Evolutionary conservation across 2,797 vertebrate genomes (phyloP).

Genomic region (Micropoecilia bifurca): DNA sequence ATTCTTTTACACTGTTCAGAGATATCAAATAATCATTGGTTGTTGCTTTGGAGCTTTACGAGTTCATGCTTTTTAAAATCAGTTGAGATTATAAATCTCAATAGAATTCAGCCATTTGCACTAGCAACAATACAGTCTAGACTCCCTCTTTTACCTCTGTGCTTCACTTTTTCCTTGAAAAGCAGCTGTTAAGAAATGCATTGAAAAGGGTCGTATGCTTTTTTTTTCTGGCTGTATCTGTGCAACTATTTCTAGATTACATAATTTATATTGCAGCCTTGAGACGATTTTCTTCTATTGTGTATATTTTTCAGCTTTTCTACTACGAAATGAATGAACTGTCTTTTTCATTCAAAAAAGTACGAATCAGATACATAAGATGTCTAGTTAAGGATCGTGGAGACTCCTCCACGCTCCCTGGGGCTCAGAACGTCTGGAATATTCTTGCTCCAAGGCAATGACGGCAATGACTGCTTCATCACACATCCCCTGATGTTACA

Average conservation of each 20-base stretch:
- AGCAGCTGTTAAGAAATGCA: slow-evolving; percentile 33
- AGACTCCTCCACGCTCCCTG: background rate
- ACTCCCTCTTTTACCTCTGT: slow-evolving; percentile 24
- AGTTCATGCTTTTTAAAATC: background rate
- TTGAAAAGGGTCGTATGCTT: slow-evolving; percentile 38
- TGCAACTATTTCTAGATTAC: slow-evolving; percentile 20
- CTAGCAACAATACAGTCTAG: background rate
- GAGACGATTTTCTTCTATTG: slow-evolving; percentile 33
- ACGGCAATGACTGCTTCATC: background rate
- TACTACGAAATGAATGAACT: slow-evolving; percentile 12
- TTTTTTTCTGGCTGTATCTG: background rate
- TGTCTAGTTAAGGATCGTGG: slow-evolving; percentile 12
- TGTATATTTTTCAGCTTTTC: slow-evolving; percentile 16
- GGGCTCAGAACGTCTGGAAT: background rate
- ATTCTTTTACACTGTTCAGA: background rate
- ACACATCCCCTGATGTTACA: background rate
- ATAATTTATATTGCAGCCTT: slow-evolving; percentile 21
- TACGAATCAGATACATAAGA: slow-evolving; percentile 37
- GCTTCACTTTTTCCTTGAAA: slow-evolving; percentile 28
- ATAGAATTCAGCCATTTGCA: background rate
- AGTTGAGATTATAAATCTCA: background rate
- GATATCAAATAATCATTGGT: background rate
- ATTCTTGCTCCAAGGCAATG: background rate
- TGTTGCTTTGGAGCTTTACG: background rate
- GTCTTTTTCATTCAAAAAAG: slow-evolving; percentile 16